Conservation (phyloP, 1,140 invertebrate species). For the Lepidostoma basale region DNA sequence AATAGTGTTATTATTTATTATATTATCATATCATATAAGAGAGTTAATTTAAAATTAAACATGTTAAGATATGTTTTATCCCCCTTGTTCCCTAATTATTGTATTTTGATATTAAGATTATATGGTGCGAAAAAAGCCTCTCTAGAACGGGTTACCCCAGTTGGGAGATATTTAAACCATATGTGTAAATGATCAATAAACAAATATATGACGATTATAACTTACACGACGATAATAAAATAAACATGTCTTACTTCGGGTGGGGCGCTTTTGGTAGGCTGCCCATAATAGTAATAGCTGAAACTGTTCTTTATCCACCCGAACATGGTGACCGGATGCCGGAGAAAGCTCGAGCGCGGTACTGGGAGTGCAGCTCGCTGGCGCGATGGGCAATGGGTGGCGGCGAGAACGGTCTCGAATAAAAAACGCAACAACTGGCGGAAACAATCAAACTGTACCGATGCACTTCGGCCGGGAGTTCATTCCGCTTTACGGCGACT, state of each 20-base stretch:
- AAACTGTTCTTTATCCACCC: constrained; percentile 34
- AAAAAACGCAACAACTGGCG: constrained; percentile 23
- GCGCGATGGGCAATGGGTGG: neutral
- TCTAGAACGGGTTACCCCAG: no score
- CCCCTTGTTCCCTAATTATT: no score
- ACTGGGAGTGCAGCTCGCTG: constrained; percentile 1
- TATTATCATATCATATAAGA: no score
- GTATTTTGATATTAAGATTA: no score
- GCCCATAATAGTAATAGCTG: constrained; percentile 35
- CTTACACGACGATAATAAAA: neutral
- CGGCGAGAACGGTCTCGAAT: neutral
- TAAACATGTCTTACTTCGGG: constrained; percentile 12
- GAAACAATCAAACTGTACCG: constrained; percentile 22
- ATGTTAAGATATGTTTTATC: no score
- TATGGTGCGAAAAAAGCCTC: no score
- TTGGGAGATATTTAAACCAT: no score
- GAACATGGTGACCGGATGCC: constrained; percentile 30
- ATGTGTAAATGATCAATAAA: no score
- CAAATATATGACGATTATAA: no score
- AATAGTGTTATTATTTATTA: no score
- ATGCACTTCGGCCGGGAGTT: constrained; percentile 22
- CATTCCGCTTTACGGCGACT: constrained; percentile 19
- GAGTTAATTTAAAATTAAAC: no score
- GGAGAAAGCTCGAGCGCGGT: neutral
- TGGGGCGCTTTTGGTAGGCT: neutral